Base-by-base conservation (phyloP, 1,140 invertebrate genomes). In the Argopecten irradians region DNA sequence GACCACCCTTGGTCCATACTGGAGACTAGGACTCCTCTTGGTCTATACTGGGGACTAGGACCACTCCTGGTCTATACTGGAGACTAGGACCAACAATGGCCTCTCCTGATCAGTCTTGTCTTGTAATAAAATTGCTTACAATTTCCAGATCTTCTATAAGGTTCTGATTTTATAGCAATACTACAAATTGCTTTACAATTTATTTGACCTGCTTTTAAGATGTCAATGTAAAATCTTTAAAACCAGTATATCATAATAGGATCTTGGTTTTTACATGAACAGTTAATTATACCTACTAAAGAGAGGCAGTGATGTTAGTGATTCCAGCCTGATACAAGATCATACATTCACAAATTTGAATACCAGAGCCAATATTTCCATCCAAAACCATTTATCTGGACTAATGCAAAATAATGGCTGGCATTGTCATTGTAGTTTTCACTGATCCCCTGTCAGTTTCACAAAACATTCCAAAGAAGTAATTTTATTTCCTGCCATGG, bases 271-370 rank as follows among this genome's bases (percentile, higher is more conserved):
- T 71, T 71, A 71, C 55, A 71, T 71, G 55, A 71, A n/a, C 55
- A 71, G 55, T 71, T 71, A 71, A 71, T 71, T 71, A 71, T 71
- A 71, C 55, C 55, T 71, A 71, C 55, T 71, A 28, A 71, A 71
- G 55, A 11, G 16, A 71, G 28, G 55, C 55, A n/a, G 16, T 28
- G 55, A 71, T 71, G 55, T 16, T 11, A n/a, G 55, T 71, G 55
- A 71, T 71, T 71, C 55, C 55, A 71, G 22, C 22, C 55, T 8
- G 55, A 71, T 28, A 71, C 55, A 71, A 28, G 55, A 71, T 71
- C 55, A 71, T 71, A 71, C 55, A 71, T 71, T 71, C 55, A 71
- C 55, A 71, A 71, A 71, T 71, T 71, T 71, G 55, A 71, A 71
- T 71, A 71, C 55, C n/a, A 71, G 55, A 71, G 55, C 55, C 55